Evolutionary conservation across 2,797 vertebrate genomes (phyloP), one percentile per base, ranked within the genome.

Genomic region (Molossus molossus): DNA sequence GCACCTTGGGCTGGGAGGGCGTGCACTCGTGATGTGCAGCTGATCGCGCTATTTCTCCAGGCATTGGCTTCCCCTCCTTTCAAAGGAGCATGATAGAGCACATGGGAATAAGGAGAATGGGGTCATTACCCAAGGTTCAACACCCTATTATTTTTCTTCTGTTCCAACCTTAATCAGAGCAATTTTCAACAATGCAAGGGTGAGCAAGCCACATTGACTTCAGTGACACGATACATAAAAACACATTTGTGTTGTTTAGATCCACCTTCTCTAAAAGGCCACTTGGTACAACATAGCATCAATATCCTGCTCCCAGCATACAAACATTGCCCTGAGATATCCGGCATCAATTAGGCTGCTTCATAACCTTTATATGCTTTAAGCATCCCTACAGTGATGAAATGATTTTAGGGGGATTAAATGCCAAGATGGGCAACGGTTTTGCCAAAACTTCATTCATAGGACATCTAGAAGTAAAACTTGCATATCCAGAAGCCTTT

Each of bases 351-450:
- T 48, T 29, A 9, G 6, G 14, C 64, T 94, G 70, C 23, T 21
- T 73, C 33, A 14, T 33, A 73, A 62, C 50, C 12, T 29, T 75
- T 10, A 50, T 5, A 29, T 79, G 79, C 58, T 75, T 86, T 88
- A 9, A 60, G 50, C 11, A 95, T 70, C n/a, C 60, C 27, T 70
- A 18, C 48, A 4, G 2, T 50, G 64, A 62, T 14, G 67, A 86
- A 88, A 70, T 9, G 40, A 85, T 70, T 90, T 95, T 82, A 82
- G 89, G 55, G 93, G 82, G 92, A 82, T 92, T 57, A 73, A 83
- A 72, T 80, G 64, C 20, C 62, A 65, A 4, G 9, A 40, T 37
- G 83, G 62, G 64, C 62, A 55, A 29, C 9, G 11, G 48, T 65
- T 79, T 79, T 76, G 8, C 40, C 75, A 62, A 96, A 62, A 37